Percentiles rank a stretch among this genome's conserved stretches.
phyloP scores from a whole-genome alignment of 2,797 vertebrate species.

The Falco novaeseelandiae region DNA sequence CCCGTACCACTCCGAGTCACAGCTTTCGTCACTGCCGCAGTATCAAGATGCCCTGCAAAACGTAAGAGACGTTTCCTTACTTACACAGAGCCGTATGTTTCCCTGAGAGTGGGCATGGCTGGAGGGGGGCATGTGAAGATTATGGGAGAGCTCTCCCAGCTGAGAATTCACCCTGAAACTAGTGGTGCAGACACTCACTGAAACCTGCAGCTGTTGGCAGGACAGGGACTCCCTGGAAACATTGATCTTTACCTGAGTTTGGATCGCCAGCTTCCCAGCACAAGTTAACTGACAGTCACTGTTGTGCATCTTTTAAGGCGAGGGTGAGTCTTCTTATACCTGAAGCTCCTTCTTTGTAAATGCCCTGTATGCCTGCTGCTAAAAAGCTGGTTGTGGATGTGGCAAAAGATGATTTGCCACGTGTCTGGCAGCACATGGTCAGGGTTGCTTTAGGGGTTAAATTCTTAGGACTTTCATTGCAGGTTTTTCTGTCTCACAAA shows the following conservation, averaged over 20 bases:
- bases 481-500: background rate
- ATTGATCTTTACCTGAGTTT: background rate
- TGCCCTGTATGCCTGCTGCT: background rate
- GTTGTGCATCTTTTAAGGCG: background rate
- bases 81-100: background rate
- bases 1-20: slow-evolving; percentile 93
- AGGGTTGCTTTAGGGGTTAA: background rate
- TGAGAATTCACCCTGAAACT: background rate
- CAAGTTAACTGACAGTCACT: background rate
- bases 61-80: slow-evolving; percentile 76
- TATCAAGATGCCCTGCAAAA: slow-evolving; percentile 90
- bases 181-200: background rate
- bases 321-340: background rate
- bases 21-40: slow-evolving; percentile 89
- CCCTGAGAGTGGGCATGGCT: background rate
- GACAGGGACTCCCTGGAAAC: background rate
- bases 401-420: background rate
- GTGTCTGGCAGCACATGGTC: background rate
- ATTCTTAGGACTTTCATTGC: background rate
- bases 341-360: background rate
- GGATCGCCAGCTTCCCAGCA: background rate
- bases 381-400: background rate
- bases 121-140: background rate
- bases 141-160: background rate
- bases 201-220: background rate